A percentile compares a stretch with the other conserved stretches of the same genome.
Conservation (phyloP, 1,140 invertebrate species). For the Bemisia tabaci region DNA sequence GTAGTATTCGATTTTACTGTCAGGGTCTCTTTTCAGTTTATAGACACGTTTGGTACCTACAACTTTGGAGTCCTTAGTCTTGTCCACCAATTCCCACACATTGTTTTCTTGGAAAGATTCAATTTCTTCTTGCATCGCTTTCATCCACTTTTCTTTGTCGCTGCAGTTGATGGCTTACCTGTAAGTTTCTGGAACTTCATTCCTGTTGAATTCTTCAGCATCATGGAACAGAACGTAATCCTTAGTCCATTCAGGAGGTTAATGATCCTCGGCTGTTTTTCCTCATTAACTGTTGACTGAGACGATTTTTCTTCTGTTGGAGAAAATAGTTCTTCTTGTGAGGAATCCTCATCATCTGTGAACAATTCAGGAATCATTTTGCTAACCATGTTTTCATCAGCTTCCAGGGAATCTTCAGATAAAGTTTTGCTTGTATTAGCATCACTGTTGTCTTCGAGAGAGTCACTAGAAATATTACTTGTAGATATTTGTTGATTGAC, state of each 20-base stretch:
- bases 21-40: not conserved
- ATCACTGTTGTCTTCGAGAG: too few species aligned
- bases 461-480: too few species aligned
- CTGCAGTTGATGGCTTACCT: constrained; percentile 19
- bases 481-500: too few species aligned
- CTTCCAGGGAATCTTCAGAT: too few species aligned
- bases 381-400: too few species aligned
- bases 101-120: constrained; percentile 10
- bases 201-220: not conserved
- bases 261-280: not conserved
- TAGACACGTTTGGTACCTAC: constrained; percentile 19
- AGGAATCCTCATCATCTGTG: too few species aligned
- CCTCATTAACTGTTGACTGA: not conserved
- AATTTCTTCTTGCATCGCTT: constrained; percentile 18
- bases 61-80: not conserved
- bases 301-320: too few species aligned
- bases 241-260: not conserved
- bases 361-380: too few species aligned
- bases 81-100: constrained; percentile 6
- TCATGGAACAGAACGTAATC: not conserved
- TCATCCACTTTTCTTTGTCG: constrained; percentile 13
- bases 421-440: too few species aligned
- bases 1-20: too few species aligned
- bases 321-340: too few species aligned
- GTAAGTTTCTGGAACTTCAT: constrained; percentile 15